Evolutionary conservation across 1,140 invertebrate species (phyloP), one percentile per base, ranked within the genome.

Genomic region (Drosophila yakuba): DNA sequence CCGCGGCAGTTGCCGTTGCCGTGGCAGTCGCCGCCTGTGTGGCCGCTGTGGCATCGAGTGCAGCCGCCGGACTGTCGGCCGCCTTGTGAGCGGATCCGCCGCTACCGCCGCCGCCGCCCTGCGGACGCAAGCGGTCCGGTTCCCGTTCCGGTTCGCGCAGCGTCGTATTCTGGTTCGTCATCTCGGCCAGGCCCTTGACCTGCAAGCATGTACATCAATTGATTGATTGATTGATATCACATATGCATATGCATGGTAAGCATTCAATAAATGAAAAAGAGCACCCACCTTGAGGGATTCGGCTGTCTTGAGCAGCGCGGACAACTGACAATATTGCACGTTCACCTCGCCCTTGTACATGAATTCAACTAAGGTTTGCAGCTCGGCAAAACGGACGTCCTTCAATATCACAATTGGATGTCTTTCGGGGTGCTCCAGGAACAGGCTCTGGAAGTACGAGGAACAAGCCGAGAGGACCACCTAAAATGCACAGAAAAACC

Each of bases 281-380:
- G 0, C 12, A 56, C 64, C 89, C 71, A 96, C 95, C 93, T 98
- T 97, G 44, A 98, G 95, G 92, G 97, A 97, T 94, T 98, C 97
- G 77, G 97, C 97, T 85, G 97, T 98, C 93, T 97, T 98, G 75
- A 98, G 95, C 81, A 98, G 95, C 77, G 96, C 96, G 83, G 96
- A 96, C 86, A 98, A 94, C 93, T 98, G 97, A 93, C 97, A 97
- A 93, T 98, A 97, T 93, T 97, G 96, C 79, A 98, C 97, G 95
- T 97, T 98, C 76, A 98, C 97, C 93, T 98, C 97, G 81, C 97
- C 97, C 93, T 97, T 97, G 95, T 98, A 98, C 97, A 98, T 98
- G 95, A 98, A 98, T 94, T 98, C 97, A 92, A 98, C 96, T 91
- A 98, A 95, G 78, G 97, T 97, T 92, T 97, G 95, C 92, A 98